Conservation (phyloP, 2,113 vertebrate species). For the Tetrax tetrax region DNA sequence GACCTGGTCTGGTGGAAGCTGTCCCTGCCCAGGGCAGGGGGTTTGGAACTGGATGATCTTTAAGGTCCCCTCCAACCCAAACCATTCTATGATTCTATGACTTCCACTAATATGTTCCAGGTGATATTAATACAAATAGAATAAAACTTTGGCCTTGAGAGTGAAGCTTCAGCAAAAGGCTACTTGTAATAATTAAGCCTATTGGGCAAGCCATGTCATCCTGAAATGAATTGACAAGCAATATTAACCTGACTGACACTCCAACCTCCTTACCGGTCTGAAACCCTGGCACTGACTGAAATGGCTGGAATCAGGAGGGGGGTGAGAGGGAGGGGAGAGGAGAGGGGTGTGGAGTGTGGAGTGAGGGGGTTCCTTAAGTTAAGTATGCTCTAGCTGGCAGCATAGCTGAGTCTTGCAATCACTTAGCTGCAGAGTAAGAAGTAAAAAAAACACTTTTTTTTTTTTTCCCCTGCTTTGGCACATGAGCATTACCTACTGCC, state of each 20-base stretch:
- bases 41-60: too few relatives aligned
- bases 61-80: too few relatives aligned
- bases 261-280: neutral
- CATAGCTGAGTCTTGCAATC: neutral
- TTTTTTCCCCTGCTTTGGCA: neutral
- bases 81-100: too few relatives aligned
- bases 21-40: too few relatives aligned
- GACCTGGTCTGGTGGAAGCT: too few relatives aligned
- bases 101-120: neutral
- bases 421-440: neutral
- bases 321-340: too few relatives aligned
- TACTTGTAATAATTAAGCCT: neutral
- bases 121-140: neutral
- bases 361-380: rapidly evolving
- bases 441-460: neutral
- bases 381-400: neutral
- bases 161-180: neutral
- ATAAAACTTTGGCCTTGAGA: neutral
- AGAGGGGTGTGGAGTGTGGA: too few relatives aligned
- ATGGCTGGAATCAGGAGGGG: rapidly evolving
- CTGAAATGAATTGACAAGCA: neutral
- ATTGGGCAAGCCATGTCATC: neutral
- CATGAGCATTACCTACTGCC: neutral
- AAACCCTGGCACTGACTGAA: neutral
- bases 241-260: neutral